Conservation (phyloP, 1,140 invertebrate genomes). For the Gryllus bimaculatus region DNA sequence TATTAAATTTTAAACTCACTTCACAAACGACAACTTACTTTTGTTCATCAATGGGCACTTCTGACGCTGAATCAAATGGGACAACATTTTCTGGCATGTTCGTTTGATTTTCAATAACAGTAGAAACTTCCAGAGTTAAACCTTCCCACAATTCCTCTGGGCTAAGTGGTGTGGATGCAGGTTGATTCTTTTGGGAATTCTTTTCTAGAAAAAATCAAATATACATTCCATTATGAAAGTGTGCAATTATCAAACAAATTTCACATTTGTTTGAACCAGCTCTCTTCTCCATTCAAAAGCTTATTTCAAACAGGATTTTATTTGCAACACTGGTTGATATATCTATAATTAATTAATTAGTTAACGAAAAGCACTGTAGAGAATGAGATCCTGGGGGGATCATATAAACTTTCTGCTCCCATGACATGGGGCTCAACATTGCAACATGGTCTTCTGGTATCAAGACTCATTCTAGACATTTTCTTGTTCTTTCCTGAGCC, state of each 20-base stretch:
- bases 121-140: conserved; percentile 54
- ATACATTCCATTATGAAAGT: background rate
- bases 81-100: conserved; percentile 51
- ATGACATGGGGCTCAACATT: no score
- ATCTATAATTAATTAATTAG: no score
- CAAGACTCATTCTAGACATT: no score
- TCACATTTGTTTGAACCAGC: no score
- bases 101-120: conserved; percentile 49
- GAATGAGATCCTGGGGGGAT: no score
- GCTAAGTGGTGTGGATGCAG: conserved; percentile 24
- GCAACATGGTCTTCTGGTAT: no score
- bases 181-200: background rate
- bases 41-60: conserved; percentile 76
- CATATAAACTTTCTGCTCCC: no score
- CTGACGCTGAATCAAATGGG: conserved; percentile 81
- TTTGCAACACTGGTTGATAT: no score
- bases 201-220: background rate
- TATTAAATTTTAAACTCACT: conserved; percentile 10
- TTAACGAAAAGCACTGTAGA: no score
- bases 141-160: conserved; percentile 64
- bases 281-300: background rate
- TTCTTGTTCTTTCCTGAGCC: no score
- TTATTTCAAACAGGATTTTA: background rate
- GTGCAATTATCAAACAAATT: background rate
- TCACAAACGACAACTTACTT: conserved; percentile 49